phyloP scores from a whole-genome alignment of 2,888 invertebrate species.

The Netelia fuscicornis region DNA sequence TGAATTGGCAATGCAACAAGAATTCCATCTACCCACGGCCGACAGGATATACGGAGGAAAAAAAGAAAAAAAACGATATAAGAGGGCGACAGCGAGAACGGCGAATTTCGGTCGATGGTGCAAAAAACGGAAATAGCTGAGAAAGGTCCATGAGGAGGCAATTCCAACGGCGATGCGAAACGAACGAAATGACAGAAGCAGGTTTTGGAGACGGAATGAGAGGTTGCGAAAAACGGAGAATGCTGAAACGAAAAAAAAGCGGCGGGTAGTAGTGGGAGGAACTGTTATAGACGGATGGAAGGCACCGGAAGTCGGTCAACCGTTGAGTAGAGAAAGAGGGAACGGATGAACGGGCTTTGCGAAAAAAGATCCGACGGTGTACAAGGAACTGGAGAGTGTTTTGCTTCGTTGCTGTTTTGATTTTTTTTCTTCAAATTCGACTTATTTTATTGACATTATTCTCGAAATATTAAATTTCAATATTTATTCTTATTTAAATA shows the following conservation, averaged over 20 bases:
- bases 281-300: constrained; percentile 61
- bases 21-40: constrained; percentile 44
- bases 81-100: constrained; percentile 11
- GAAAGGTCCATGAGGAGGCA: constrained; percentile 29
- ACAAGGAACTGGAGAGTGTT: constrained; percentile 1
- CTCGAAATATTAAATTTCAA: background rate
- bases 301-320: constrained; percentile 75
- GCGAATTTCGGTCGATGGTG: constrained; percentile 58
- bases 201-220: background rate
- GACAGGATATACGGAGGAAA: constrained; percentile 48
- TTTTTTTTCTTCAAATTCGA: background rate
- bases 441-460: background rate
- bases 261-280: constrained; percentile 34
- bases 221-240: constrained; percentile 38
- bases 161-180: constrained; percentile 47
- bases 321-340: constrained; percentile 62
- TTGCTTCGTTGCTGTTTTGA: background rate
- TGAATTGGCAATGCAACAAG: constrained; percentile 58
- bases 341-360: constrained; percentile 47
- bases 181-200: constrained; percentile 34
- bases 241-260: constrained; percentile 50
- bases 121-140: constrained; percentile 59
- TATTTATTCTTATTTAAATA: background rate
- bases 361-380: background rate
- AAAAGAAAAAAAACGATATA: constrained; percentile 28